A percentile compares a stretch with the other conserved stretches of the same genome.
phyloP scores from a whole-genome alignment of 2,888 invertebrate species.

The Nycteola revayana region DNA sequence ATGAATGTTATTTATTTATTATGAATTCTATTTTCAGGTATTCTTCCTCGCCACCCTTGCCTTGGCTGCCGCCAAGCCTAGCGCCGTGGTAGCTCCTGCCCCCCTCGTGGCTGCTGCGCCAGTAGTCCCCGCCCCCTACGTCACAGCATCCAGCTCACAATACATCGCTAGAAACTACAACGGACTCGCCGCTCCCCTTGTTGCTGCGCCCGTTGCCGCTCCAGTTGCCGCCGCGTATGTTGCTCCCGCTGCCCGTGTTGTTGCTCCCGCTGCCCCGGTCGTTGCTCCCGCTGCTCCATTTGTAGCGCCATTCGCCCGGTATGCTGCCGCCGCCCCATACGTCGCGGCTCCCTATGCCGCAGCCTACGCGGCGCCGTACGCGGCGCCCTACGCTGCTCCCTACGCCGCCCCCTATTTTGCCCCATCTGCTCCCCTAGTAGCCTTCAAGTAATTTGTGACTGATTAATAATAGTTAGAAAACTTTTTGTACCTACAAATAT shows the following conservation, averaged over 20 bases:
- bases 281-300: constrained; percentile 11
- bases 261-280: constrained; percentile 29
- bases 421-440: constrained; percentile 57
- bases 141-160: constrained; percentile 85
- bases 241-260: constrained; percentile 46
- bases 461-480: constrained; percentile 43
- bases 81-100: constrained; percentile 37
- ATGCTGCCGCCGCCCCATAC: constrained; percentile 30
- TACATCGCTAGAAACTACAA: constrained; percentile 84
- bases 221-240: too few species aligned
- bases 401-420: constrained; percentile 44
- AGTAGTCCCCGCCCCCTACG: constrained; percentile 74
- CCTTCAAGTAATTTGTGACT: constrained; percentile 57
- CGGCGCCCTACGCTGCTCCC: constrained; percentile 28
- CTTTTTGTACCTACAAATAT: constrained; percentile 34
- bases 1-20: too few species aligned
- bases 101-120: constrained; percentile 60
- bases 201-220: constrained; percentile 65
- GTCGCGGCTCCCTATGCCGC: constrained; percentile 29
- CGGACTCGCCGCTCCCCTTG: constrained; percentile 65
- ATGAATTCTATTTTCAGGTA: constrained; percentile 63
- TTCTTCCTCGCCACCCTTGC: constrained; percentile 59
- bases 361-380: constrained; percentile 38
- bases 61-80: constrained; percentile 62
- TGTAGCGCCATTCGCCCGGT: too few species aligned